Percentiles rank a stretch among this genome's conserved stretches.
These are phyloP conservation scores for Eupristina koningsbergeri DNA, from an alignment of 1,140 invertebrate species.

Conservation along the genomic window DNA sequence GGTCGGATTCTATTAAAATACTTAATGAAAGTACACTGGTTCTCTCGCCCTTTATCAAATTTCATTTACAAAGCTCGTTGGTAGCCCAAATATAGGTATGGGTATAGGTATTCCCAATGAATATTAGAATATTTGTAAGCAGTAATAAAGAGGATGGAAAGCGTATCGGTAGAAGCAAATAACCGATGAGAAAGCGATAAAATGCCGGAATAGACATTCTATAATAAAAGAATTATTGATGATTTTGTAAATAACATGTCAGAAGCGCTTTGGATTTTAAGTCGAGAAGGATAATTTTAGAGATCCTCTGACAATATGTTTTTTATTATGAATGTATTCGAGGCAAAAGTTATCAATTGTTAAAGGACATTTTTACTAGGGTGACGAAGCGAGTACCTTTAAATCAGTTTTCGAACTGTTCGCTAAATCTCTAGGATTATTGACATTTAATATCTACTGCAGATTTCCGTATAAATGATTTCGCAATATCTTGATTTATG, in stretches of 20 bases:
- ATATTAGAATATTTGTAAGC: neutral
- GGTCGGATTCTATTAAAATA: neutral
- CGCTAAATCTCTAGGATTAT: neutral
- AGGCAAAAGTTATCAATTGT: neutral
- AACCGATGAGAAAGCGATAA: too few species aligned
- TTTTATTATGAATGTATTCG: neutral
- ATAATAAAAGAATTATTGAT: too few species aligned
- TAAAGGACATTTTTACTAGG: neutral
- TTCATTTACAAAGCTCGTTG: neutral
- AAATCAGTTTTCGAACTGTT: neutral
- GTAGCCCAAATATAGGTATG: neutral
- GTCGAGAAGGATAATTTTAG: neutral
- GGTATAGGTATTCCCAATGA: neutral
- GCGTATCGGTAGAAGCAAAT: neutral
- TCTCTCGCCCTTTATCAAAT: neutral
- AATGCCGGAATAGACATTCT: too few species aligned
- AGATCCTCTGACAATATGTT: neutral
- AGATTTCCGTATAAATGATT: neutral
- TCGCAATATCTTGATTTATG: too few species aligned
- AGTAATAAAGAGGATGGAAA: neutral
- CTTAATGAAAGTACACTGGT: neutral
- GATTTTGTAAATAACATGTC: neutral
- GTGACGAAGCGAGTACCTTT: neutral
- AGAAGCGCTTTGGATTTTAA: neutral
- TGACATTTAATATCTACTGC: neutral